Base-by-base conservation (phyloP, 2,888 invertebrate species). In the Drosophila emarginata region DNA sequence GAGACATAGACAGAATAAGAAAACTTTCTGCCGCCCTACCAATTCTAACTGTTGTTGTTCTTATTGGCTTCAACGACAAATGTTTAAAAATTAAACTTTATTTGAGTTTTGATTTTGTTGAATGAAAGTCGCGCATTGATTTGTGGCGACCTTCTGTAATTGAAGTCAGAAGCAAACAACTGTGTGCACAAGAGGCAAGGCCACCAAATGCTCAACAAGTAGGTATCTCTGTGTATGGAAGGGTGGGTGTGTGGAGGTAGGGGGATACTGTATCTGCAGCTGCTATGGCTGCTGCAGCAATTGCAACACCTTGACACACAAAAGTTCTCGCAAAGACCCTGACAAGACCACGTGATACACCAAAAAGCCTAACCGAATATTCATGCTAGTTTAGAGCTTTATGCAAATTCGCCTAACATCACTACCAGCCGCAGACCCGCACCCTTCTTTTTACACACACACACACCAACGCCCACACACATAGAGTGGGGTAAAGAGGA, bases 361-460 rank as follows among this genome's bases (percentile, higher is more conserved):
- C 58, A 45, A 75, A 80, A 85, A 79, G 85, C 87, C 87, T 78
- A 87, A 81, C 82, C 82, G 76, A 81, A 81, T 87, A 78, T 81
- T 77, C 75, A 76, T 68, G 73, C 76, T 73, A 85, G 82, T 59
- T 79, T 74, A 64, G 77, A 75, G 82, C 85, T 87, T 81, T 87
- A 82, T 82, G 82, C 85, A 84, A 81, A 86, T 81, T 69, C 69
- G 61, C 45, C 26, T 14, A 74, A 70, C 77, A 74, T 66, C 66
- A 12, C 4, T 11, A 11, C 11, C 18, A 9, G 39, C 14, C 39
- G 40, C 15, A 6, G 18, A 4, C 15, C 40, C 18, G 7, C 40
- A 18, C 7, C 14, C 26, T 40, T 6, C 40, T 39, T n/a, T n/a
- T n/a, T 2, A 40, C 40, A 18, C 45, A 21, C 45, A 45, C 40